Evolutionary conservation across 2,113 vertebrate genomes (phyloP).

Genomic region (Notarius lentiginosus): DNA sequence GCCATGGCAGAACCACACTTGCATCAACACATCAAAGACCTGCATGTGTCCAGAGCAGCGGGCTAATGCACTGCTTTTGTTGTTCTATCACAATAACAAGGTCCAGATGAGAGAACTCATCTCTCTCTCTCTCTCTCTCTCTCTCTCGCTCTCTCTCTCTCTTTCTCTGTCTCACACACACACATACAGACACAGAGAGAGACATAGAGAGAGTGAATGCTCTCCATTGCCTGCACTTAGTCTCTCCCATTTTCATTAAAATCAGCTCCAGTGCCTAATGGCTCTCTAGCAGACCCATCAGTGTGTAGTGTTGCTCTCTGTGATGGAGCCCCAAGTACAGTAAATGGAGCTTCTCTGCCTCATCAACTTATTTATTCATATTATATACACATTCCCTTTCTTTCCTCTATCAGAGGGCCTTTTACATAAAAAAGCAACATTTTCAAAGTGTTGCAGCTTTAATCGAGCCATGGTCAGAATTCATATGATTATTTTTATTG

Average conservation of each 20-base stretch:
- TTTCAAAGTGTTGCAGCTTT: constrained; percentile 33
- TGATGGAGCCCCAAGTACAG: constrained; percentile 57
- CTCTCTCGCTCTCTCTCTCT: neutral
- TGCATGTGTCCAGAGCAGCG: constrained; percentile 62
- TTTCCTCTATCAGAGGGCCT: constrained; percentile 33
- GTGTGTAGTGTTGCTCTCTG: constrained; percentile 53
- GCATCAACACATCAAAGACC: constrained; percentile 75
- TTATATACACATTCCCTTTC: constrained; percentile 52
- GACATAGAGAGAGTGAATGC: constrained; percentile 64
- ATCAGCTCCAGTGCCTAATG: constrained; percentile 72
- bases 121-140: constrained; percentile 23
- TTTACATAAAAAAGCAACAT: constrained; percentile 44
- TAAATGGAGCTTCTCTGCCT: constrained; percentile 52
- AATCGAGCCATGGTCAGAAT: constrained; percentile 18
- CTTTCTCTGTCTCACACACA: constrained; percentile 37
- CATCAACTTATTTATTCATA: constrained; percentile 55
- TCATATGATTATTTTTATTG: constrained; percentile 34
- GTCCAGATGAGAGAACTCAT: constrained; percentile 71
- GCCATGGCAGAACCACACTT: constrained; percentile 68
- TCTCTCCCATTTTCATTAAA: constrained; percentile 74
- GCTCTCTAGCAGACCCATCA: constrained; percentile 56
- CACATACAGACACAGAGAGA: constrained; percentile 55
- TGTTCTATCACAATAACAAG: constrained; percentile 74
- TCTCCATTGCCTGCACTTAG: constrained; percentile 72
- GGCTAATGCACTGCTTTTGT: constrained; percentile 77